phyloP scores from a whole-genome alignment of 2,113 vertebrate genomes.

The Columba janthina region DNA sequence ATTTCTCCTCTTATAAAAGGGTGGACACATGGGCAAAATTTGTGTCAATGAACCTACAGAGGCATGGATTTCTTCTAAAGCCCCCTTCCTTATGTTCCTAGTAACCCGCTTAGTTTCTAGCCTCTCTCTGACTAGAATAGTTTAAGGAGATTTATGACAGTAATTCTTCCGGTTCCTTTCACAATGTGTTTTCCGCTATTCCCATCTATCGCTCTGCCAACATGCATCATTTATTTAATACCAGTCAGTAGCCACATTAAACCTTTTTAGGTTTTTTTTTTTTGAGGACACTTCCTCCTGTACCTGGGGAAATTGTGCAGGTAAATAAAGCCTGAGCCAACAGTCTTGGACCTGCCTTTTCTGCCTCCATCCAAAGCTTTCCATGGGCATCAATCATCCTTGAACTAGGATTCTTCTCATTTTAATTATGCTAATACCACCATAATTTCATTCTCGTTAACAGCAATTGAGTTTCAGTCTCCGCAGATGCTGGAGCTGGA shows the following conservation, averaged over 20 bases:
- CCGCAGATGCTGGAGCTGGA: constrained; percentile 49
- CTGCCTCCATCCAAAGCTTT: constrained; percentile 23
- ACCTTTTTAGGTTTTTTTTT: background rate
- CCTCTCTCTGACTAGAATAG: background rate
- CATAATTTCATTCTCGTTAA: constrained; percentile 67
- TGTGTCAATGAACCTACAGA: background rate
- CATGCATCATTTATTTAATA: constrained; percentile 59
- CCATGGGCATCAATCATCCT: constrained; percentile 61
- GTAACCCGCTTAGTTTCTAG: background rate
- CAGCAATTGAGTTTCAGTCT: constrained; percentile 56
- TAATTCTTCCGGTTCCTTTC: constrained; percentile 44
- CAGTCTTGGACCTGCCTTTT: constrained; percentile 37
- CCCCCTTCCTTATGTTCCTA: background rate
- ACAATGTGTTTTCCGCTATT: constrained; percentile 35
- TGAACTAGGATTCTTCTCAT: constrained; percentile 59
- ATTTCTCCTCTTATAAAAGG: background rate
- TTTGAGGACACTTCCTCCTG: background rate
- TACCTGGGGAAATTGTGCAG: constrained; percentile 15
- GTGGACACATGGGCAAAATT: background rate
- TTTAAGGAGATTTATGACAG: constrained; percentile 56
- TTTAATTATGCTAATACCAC: constrained; percentile 64
- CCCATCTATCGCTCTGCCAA: constrained; percentile 50
- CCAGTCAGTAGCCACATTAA: constrained; percentile 47
- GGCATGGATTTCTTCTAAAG: background rate
- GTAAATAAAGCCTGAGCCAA: constrained; percentile 52